These are phyloP conservation scores for Brenthis hecate DNA, from an alignment of 2,888 invertebrate genomes.

Conservation along the genomic window DNA sequence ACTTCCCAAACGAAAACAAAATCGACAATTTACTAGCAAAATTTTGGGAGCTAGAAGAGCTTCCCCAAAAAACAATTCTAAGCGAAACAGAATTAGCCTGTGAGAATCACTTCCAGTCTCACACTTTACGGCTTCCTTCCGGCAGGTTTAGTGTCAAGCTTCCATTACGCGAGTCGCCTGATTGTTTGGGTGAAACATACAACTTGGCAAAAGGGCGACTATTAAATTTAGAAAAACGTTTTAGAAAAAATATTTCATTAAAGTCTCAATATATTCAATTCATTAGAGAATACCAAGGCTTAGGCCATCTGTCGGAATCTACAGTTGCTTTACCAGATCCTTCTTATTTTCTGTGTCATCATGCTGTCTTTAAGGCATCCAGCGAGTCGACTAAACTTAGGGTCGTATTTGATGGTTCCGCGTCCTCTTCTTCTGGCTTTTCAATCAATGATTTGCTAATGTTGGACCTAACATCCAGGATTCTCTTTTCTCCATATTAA, in stretches of 20 bases:
- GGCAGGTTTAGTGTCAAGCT: constrained; percentile 18
- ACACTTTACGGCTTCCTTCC: neutral
- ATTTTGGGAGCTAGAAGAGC: neutral
- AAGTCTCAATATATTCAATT: constrained; percentile 30
- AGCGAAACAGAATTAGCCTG: neutral
- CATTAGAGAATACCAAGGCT: constrained; percentile 28
- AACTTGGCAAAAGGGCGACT: constrained; percentile 23
- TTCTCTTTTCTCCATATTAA: constrained; percentile 11
- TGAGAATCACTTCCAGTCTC: neutral
- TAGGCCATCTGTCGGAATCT: constrained; percentile 30
- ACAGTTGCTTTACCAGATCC: constrained; percentile 11
- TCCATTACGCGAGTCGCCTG: constrained; percentile 19
- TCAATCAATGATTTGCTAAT: constrained; percentile 48
- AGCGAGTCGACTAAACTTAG: constrained; percentile 50
- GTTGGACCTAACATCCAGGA: constrained; percentile 48
- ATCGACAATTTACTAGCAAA: neutral
- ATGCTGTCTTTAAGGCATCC: constrained; percentile 48
- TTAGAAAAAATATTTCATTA: constrained; percentile 16
- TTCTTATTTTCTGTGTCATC: constrained; percentile 53
- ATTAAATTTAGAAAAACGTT: constrained; percentile 32
- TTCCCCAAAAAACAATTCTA: neutral
- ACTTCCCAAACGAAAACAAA: neutral
- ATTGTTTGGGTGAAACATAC: constrained; percentile 23
- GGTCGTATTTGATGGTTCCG: constrained; percentile 33
- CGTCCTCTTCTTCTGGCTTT: constrained; percentile 40